Percentiles rank a stretch among this genome's conserved stretches.
These are phyloP conservation scores for Campaea margaritaria DNA, from an alignment of 2,888 invertebrate species.

Conservation along the genomic window DNA sequence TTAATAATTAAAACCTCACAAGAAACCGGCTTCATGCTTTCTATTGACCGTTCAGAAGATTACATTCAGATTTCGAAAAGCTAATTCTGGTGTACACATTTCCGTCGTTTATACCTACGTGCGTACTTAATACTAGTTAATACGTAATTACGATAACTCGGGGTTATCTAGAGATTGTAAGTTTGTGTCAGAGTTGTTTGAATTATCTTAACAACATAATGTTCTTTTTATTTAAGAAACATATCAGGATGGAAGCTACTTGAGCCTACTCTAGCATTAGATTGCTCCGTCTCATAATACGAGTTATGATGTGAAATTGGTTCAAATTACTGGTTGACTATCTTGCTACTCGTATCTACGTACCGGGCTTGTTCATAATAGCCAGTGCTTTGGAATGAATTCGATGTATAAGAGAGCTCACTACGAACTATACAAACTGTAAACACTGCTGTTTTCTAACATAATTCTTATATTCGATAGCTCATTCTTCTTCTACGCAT, in stretches of 20 bases:
- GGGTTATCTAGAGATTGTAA: constrained; percentile 39
- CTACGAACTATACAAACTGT: not conserved
- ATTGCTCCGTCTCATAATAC: constrained; percentile 37
- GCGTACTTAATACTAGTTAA: constrained; percentile 10
- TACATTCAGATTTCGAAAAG: constrained; percentile 23
- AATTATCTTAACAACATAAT: constrained; percentile 25
- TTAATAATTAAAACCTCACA: constrained; percentile 28
- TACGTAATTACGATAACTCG: constrained; percentile 34
- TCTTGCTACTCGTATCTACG: constrained; percentile 40
- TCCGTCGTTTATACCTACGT: constrained; percentile 25
- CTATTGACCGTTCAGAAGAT: constrained; percentile 22
- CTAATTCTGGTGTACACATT: constrained; percentile 22
- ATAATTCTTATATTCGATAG: not conserved
- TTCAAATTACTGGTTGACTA: constrained; percentile 48
- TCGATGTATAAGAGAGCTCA: constrained; percentile 2
- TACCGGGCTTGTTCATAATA: constrained; percentile 32
- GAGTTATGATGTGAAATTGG: constrained; percentile 46
- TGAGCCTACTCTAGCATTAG: constrained; percentile 31
- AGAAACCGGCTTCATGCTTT: constrained; percentile 35
- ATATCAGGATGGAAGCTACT: constrained; percentile 25
- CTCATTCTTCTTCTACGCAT: not conserved
- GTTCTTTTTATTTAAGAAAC: constrained; percentile 8
- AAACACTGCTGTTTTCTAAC: not conserved
- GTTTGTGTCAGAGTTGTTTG: constrained; percentile 19
- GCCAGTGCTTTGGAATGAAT: constrained; percentile 20